Conservation (phyloP, 2,113 vertebrate genomes). For the Hydropotes inermis region DNA sequence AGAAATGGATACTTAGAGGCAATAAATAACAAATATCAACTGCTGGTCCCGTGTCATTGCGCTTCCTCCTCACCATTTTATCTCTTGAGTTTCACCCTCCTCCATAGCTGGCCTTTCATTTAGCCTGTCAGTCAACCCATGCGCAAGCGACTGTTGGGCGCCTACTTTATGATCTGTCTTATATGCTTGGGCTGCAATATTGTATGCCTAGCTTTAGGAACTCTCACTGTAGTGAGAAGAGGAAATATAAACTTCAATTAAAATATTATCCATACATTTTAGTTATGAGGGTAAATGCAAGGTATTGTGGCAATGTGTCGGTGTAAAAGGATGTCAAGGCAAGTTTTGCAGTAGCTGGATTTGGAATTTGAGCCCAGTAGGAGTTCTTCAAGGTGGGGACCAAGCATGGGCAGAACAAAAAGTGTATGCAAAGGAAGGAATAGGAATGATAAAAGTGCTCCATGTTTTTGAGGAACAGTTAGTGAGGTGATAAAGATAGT, state of each 20-base stretch:
- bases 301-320: neutral
- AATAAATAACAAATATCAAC: neutral
- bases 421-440: neutral
- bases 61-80: neutral
- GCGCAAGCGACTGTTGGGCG: neutral
- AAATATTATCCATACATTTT: neutral
- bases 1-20: neutral
- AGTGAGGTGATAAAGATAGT: neutral
- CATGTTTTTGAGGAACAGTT: fast-evolving
- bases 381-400: neutral
- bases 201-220: neutral
- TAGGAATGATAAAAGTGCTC: neutral
- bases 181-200: neutral
- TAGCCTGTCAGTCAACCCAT: neutral
- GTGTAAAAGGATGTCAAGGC: neutral
- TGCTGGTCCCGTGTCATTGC: neutral
- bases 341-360: neutral
- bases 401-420: neutral
- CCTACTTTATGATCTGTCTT: neutral
- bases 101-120: neutral
- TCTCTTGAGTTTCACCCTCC: neutral
- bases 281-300: neutral
- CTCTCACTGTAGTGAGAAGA: neutral
- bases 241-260: neutral
- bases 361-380: neutral